Evolutionary conservation across 2,113 vertebrate species (phyloP).

Genomic region (Benitochromis conjunctus): DNA sequence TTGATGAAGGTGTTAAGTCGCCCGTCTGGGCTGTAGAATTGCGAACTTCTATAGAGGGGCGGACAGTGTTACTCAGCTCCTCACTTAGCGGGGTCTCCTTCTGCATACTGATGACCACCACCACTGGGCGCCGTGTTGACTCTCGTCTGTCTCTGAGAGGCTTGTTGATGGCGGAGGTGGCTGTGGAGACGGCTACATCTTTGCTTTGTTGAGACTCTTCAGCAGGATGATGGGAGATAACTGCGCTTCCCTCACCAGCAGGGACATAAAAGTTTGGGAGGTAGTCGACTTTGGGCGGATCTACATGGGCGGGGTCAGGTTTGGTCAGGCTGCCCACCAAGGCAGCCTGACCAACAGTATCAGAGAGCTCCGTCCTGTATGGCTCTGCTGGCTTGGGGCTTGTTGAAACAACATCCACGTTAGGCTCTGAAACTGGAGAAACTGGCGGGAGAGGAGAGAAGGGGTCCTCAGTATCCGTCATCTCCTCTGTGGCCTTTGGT

Average conservation of each 20-base stretch:
- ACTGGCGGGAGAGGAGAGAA: slow-evolving; percentile 21
- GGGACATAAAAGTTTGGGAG: slow-evolving; percentile 90
- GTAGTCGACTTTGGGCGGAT: slow-evolving; percentile 67
- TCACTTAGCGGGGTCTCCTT: slow-evolving; percentile 55
- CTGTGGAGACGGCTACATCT: neutral
- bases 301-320: slow-evolving; percentile 15
- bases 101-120: slow-evolving; percentile 79
- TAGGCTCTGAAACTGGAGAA: neutral
- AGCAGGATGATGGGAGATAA: neutral
- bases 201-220: neutral
- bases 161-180: slow-evolving; percentile 6
- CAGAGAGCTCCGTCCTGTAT: neutral
- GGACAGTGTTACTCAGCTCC: slow-evolving; percentile 9
- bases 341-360: too few species aligned
- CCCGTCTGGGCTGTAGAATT: slow-evolving; percentile 50
- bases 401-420: slow-evolving; percentile 10
- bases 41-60: slow-evolving; percentile 27
- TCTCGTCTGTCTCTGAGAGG: slow-evolving; percentile 50
- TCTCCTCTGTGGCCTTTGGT: slow-evolving; percentile 65
- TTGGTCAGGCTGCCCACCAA: slow-evolving; percentile 6
- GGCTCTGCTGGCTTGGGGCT: slow-evolving; percentile 30
- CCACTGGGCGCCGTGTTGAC: slow-evolving; percentile 58
- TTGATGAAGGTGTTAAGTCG: neutral
- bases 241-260: slow-evolving; percentile 55
- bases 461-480: slow-evolving; percentile 71